Conservation (phyloP, 2,888 invertebrate species). For the Polietes domitor region DNA sequence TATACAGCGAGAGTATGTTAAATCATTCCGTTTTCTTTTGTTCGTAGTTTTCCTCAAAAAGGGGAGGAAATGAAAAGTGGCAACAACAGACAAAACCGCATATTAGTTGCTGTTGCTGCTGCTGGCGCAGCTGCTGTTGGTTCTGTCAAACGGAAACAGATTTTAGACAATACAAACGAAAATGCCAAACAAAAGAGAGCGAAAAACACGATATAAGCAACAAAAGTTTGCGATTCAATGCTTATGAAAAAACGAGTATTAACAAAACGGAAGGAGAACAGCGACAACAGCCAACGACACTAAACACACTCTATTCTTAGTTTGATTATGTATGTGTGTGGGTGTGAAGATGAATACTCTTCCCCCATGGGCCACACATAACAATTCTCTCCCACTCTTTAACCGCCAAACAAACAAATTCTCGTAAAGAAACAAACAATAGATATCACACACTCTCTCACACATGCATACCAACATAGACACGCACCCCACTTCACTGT, state of each 20-base stretch:
- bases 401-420: background rate
- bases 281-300: too few relatives aligned
- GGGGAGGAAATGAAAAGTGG: slow-evolving; percentile 57
- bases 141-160: slow-evolving; percentile 56
- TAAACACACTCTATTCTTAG: background rate
- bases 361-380: background rate
- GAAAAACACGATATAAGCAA: background rate
- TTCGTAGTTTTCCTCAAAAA: slow-evolving; percentile 4
- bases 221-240: slow-evolving; percentile 57
- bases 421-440: background rate
- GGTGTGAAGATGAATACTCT: background rate
- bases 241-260: slow-evolving; percentile 32
- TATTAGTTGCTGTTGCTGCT: too few relatives aligned
- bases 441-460: background rate
- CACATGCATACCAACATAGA: background rate
- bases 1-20: slow-evolving; percentile 42
- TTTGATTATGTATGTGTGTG: background rate
- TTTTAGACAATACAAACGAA: slow-evolving; percentile 54
- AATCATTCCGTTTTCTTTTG: slow-evolving; percentile 63
- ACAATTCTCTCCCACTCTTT: background rate
- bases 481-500: too few relatives aligned
- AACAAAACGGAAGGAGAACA: too few relatives aligned
- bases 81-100: slow-evolving; percentile 54
- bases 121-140: slow-evolving; percentile 6
- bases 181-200: background rate